Evolutionary conservation across 2,888 invertebrate species (phyloP), one percentile per base, ranked within the genome.

Genomic region (Habroteleia sp.): DNA sequence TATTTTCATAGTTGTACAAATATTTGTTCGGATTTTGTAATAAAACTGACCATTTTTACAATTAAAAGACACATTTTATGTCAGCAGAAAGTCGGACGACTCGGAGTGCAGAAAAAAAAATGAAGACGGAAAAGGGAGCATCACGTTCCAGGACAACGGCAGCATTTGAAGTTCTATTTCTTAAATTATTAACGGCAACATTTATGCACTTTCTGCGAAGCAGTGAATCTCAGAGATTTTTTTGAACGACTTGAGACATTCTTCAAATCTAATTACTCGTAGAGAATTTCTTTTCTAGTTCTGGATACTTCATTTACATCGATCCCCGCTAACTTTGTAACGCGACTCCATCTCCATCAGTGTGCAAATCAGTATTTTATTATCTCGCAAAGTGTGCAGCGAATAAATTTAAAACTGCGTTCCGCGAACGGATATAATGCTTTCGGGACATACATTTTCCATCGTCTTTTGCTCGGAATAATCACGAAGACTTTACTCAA

Each of bases 241-340:
- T 44, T 16, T 41, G 42, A 50, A 39, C 37, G 1, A 41, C 25
- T 27, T 48, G 77, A 76, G 78, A 79, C 78, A 80, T 81, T 81
- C 76, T 75, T 62, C 62, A 74, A n/a, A 73, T 56, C 68, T 79
- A 81, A 81, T 80, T 79, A 71, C 69, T 79, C 79, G 78, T 80
- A 71, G 76, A 79, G 62, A 80, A 80, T 77, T 41, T 63, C 63
- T n/a, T 50, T 27, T 44, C 23, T 27, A 50, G 33, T 50, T 16
- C 10, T 6, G 8, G 16, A n/a, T n/a, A 20, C 25, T 48, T 62
- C 11, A 48, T 37, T 62, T 44, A 39, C 60, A 62, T 62, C 16
- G 29, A 48, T 60, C 8, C 17, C 1, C 1, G 5, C 17, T 37
- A 60, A 41, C 31, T 56, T 39, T 35, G 2, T 11, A 52, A 23